A percentile compares a stretch with the other conserved stretches of the same genome.
These are phyloP conservation scores for Abramis brama DNA, from an alignment of 2,113 vertebrate genomes.

Conservation along the genomic window DNA sequence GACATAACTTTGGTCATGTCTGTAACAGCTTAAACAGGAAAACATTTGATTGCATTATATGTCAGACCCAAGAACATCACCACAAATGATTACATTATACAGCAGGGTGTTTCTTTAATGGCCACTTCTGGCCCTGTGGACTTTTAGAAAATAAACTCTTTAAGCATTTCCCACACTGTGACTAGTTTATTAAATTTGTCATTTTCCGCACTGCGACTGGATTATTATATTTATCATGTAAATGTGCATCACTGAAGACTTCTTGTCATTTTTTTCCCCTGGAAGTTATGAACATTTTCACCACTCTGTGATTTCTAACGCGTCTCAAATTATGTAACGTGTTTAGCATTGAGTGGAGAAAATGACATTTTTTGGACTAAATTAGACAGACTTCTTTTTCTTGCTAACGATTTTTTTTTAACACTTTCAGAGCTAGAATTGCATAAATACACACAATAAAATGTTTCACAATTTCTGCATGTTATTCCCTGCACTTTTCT, in stretches of 20 bases:
- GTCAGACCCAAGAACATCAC: neutral
- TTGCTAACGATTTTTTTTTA: neutral
- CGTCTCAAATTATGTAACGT: neutral
- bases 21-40: neutral
- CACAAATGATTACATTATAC: neutral
- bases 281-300: neutral
- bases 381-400: neutral
- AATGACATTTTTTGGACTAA: neutral
- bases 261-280: too few species aligned
- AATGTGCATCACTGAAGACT: too few species aligned
- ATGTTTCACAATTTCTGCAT: neutral
- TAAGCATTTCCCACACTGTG: neutral
- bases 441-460: neutral
- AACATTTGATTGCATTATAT: neutral
- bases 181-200: neutral
- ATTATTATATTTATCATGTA: neutral
- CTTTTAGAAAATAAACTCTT: neutral
- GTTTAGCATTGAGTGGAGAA: neutral
- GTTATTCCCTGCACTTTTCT: neutral
- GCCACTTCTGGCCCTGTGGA: constrained; percentile 1
- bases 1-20: neutral
- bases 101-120: neutral
- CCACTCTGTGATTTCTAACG: neutral
- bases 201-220: neutral
- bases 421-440: neutral